Evolutionary conservation across 2,113 vertebrate genomes (phyloP), one percentile per base, ranked within the genome.

Genomic region (Nothobranchius furzeri): DNA sequence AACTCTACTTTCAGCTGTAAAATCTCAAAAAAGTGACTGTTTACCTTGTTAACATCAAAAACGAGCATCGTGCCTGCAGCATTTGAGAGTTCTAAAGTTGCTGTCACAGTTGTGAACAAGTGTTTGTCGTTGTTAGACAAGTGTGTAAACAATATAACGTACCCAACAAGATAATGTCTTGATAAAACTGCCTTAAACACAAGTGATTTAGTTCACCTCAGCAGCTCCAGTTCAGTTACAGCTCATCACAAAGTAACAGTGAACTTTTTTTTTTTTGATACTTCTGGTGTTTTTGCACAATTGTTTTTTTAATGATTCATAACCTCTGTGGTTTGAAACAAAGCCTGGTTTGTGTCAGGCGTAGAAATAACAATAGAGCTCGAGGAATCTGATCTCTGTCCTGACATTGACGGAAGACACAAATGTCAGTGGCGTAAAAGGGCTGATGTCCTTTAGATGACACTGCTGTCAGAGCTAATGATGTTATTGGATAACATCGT

Each of bases 31-130:
- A 60, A 43, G 46, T 43, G 55, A 59, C 63, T 49, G 52, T 80
- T 81, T 80, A 64, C 50, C 72, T 67, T 78, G 77, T 76, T 68
- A 60, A 63, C 25, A 68, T 51, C 55, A 70, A 63, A 59, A 68
- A 45, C 48, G 13, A 73, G 51, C 59, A 49, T 35, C 40, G 12
- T 15, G 43, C 71, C 65, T 82, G 75, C 43, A 70, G 45, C 58
- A 17, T 76, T 75, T 81, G 57, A 36, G 49, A 68, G 45, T 2
- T 20, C 64, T 60, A 68, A 68, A 48, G 9, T 15, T 20, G 14
- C 65, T 64, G 68, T 57, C 56, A 50, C 53, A 59, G 10, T 30
- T 9, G n/a, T 3, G 14, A 64, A 36, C 46, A 57, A 72, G 61
- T 70, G 72, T 68, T 58, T 74, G 49, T 70, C 49, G 20, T 60